Conservation (phyloP, 2,888 invertebrate species). For the Erebia epiphron region DNA sequence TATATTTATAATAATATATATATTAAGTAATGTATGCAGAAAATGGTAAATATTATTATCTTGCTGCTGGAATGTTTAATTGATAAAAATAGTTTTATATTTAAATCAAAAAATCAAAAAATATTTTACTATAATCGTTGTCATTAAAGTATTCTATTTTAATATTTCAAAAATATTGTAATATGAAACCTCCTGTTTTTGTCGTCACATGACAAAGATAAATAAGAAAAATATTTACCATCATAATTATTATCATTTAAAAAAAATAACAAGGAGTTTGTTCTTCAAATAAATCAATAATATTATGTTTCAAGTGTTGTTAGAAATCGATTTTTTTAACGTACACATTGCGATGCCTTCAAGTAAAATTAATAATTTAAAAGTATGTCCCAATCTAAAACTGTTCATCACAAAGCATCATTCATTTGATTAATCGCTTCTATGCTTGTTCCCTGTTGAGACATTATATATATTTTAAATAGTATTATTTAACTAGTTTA, state of each 20-base stretch:
- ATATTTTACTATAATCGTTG: background rate
- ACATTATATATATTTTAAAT: too few relatives aligned
- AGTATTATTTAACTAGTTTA: too few relatives aligned
- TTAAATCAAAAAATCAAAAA: background rate
- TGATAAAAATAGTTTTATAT: background rate
- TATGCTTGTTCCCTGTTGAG: too few relatives aligned
- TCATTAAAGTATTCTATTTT: background rate
- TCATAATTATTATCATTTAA: background rate
- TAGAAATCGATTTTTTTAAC: too few relatives aligned
- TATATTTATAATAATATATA: too few relatives aligned
- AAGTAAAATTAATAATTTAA: too few relatives aligned
- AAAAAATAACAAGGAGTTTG: background rate
- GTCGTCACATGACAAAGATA: background rate
- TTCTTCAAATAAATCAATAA: background rate
- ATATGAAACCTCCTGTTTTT: too few relatives aligned
- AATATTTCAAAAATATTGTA: background rate
- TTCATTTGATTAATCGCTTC: too few relatives aligned
- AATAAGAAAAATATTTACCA: background rate
- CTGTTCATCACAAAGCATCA: too few relatives aligned
- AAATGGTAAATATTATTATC: background rate
- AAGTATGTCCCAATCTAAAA: too few relatives aligned
- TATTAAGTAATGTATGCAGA: background rate
- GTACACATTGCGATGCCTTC: too few relatives aligned
- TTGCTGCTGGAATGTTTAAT: conserved; percentile 9
- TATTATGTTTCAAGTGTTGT: background rate